Evolutionary conservation across 2,888 invertebrate genomes (phyloP), one percentile per base, ranked within the genome.

Genomic region (Griposia aprilina): DNA sequence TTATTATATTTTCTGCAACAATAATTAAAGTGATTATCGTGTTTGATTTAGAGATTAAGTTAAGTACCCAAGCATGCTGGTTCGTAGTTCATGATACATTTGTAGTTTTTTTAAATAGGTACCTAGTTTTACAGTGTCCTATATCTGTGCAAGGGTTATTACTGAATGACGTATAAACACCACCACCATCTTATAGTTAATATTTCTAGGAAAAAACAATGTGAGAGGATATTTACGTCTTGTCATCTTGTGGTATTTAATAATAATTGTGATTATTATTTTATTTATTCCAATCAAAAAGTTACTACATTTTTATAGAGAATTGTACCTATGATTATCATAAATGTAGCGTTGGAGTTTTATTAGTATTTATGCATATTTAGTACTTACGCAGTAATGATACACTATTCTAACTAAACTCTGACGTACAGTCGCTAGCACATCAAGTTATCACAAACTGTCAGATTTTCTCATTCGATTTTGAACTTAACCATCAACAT

Each of bases 1-100:
- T 59, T 57, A 62, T 36, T 69, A 57, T 60, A n/a, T 65, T 69
- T 77, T 66, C 26, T 68, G 36, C 6, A 71, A 45, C 74, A 65
- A 81, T 76, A 57, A 74, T 62, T 57, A 23, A 30, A 36, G 20
- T n/a, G 0, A 48, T 70, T 66, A 57, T 63, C 45, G 20, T 30
- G 36, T 59, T 75, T 52, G 62, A 71, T 70, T 82, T 11, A 48
- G 26, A 26, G 48, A 77, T 65, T 36, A 36, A 48, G n/a, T 74
- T 48, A 48, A 26, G 41, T 45, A 41, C 11, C 6, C 20, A 11
- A 55, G 72, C 36, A 26, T 41, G 13, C 41, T 52, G 52, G 30
- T 36, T 36, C 30, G 30, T 36, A 36, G 30, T 36, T n/a, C n/a
- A n/a, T n/a, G n/a, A n/a, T n/a, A n/a, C n/a, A n/a, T n/a, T n/a